Conservation (phyloP, 1,140 invertebrate species). For the Halotydeus destructor region DNA sequence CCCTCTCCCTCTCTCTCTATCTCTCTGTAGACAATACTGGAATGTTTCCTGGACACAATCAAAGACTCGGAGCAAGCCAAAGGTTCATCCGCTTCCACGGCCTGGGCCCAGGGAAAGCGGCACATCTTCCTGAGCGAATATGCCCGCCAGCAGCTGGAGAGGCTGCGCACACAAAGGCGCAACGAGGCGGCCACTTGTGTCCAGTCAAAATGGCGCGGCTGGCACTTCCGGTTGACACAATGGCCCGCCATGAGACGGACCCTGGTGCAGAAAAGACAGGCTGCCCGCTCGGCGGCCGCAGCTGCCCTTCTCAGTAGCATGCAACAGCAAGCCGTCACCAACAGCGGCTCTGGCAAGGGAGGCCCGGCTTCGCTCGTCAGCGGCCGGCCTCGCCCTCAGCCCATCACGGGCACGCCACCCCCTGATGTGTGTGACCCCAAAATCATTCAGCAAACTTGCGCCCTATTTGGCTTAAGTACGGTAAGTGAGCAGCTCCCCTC, state of each 20-base stretch:
- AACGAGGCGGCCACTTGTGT: conserved; percentile 48
- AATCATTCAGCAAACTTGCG: conserved; percentile 69
- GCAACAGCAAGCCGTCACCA: neutral
- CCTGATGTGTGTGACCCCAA: conserved; percentile 59
- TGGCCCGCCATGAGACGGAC: conserved; percentile 38
- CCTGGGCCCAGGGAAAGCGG: conserved; percentile 73
- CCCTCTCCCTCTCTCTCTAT: too few relatives aligned
- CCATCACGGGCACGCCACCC: conserved; percentile 40
- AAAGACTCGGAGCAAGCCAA: conserved; percentile 15
- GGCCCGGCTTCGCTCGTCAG: neutral
- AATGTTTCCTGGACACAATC: conserved; percentile 29
- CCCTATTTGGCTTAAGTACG: conserved; percentile 65
- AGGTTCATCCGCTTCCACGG: conserved; percentile 33
- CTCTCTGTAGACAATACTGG: conserved; percentile 38
- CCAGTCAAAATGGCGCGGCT: conserved; percentile 53
- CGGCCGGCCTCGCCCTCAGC: conserved; percentile 51
- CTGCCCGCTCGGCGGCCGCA: neutral
- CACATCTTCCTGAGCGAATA: conserved; percentile 85
- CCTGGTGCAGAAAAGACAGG: conserved; percentile 13
- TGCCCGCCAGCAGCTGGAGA: conserved; percentile 66
- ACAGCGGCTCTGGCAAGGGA: neutral
- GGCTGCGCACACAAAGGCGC: conserved; percentile 47
- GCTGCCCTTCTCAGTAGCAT: neutral
- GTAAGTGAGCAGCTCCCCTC: conserved; percentile 30
- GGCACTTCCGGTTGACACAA: conserved; percentile 41